Base-by-base conservation (phyloP, 2,888 invertebrate genomes). In the Elegia similella region DNA sequence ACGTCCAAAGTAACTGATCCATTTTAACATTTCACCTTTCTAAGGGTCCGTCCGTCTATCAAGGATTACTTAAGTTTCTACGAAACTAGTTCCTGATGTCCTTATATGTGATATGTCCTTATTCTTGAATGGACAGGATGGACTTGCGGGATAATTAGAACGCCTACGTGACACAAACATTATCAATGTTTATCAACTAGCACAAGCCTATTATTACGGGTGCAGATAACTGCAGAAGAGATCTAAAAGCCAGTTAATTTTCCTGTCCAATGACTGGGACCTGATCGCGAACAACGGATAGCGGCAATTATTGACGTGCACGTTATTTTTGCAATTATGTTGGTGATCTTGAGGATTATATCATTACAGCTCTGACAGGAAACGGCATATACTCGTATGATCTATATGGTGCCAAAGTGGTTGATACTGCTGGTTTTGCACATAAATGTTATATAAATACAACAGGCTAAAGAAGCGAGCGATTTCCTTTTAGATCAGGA, bases 161-260 rank as follows among this genome's bases (percentile, higher is more conserved):
- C 5, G 38, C 2, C 38, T 38, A 38, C 10, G 10, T 34, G 0
- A 44, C 29, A 46, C 23, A 23, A n/a, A 23, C 23, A 12, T 47
- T 47, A 13, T 47, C 34, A 3, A 2, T 46, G 32, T 16, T 32
- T 46, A 55, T n/a, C 15, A 55, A 7, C 30, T 54, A 29, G 43
- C 32, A 54, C 32, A 32, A 16, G 6, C 2, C 30, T 48, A 56
- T 48, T 29, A 60, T 58, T 62, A 59, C 56, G 56, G 42, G 61
- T 63, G 62, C 61, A 52, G 54, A 55, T 64, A 65, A 62, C 63
- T 56, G 66, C 60, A 55, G 57, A 42, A 50, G 44, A 58, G 56
- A 58, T 62, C 61, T 64, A 63, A 64, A 59, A 67, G 64, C 62
- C 55, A 56, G 63, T 62, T 69, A 64, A 75, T 76, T 76, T 70